These are phyloP conservation scores for Collichthys lucidus DNA, from an alignment of 2,113 vertebrate species.

Conservation along the genomic window DNA sequence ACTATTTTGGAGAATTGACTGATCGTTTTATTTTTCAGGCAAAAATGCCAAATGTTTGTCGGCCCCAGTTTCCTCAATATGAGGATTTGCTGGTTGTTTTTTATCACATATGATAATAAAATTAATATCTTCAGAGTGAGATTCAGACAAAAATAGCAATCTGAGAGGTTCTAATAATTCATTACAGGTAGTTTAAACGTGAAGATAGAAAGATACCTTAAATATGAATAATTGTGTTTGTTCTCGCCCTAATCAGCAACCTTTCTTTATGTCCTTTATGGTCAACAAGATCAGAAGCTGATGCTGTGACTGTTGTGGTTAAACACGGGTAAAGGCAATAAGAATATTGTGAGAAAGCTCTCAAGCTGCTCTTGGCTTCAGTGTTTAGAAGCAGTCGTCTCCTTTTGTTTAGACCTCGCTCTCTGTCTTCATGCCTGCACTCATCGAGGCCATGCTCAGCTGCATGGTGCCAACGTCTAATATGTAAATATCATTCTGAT, in stretches of 20 bases:
- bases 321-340: not conserved
- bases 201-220: not conserved
- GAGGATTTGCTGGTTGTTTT: not conserved
- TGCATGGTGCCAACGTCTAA: no score
- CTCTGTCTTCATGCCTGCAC: not conserved
- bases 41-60: not conserved
- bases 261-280: not conserved
- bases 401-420: not conserved
- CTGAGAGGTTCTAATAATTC: not conserved
- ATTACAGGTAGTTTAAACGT: not conserved
- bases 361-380: not conserved
- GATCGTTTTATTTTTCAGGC: not conserved
- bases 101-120: not conserved
- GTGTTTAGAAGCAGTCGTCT: not conserved
- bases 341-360: not conserved
- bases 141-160: not conserved
- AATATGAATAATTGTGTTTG: not conserved
- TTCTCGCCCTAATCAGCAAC: not conserved
- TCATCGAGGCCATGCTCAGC: not conserved
- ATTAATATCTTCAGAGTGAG: not conserved
- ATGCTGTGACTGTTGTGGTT: not conserved
- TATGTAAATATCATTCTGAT: not conserved
- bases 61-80: not conserved
- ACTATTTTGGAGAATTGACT: no score
- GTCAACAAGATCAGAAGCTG: not conserved